Evolutionary conservation across 2,797 vertebrate genomes (phyloP), one percentile per base, ranked within the genome.

Genomic region (Onychomys torridus): DNA sequence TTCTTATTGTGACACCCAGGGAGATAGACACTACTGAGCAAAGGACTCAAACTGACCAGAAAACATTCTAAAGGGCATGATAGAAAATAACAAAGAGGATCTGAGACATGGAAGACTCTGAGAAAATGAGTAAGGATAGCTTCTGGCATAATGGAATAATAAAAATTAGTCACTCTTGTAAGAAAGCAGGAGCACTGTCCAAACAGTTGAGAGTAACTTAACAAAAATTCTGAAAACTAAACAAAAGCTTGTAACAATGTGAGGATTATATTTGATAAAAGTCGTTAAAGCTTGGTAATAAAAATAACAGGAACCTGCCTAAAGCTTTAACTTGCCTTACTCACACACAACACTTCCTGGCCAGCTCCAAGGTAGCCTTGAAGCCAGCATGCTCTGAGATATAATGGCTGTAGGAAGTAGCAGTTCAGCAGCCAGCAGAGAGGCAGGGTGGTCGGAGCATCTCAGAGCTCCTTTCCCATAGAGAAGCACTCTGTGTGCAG

Each of bases 221-320:
- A 90, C 65, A 73, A 71, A 8, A 89, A 93, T 7, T 94, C 34
- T 93, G 65, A 85, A 84, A 91, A 81, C n/a, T 46, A 90, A 46
- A 17, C 43, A 88, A 92, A 84, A 2, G 11, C 46, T n/a, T 69
- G 3, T 27, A 93, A 84, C 6, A 92, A 93, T 71, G 19, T 43
- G 8, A 82, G 10, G 5, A 67, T 19, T n/a, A 19, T 40, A 25
- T 89, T 63, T 29, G 79, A 75, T 25, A 69, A 67, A 92, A 76
- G 37, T 8, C 83, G 63, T 2, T 93, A 17, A 61, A 76, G 76
- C 21, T 83, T 67, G 57, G 43, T 76, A 76, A 89, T 52, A 76
- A 61, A 55, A 32, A 29, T 37, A 57, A 63, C 1, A 92, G 40
- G 23, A 73, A 90, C 32, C 13, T 93, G 23, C 79, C 27, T 61